Conservation (phyloP, 2,113 vertebrate genomes). For the Coreoperca whiteheadi region DNA sequence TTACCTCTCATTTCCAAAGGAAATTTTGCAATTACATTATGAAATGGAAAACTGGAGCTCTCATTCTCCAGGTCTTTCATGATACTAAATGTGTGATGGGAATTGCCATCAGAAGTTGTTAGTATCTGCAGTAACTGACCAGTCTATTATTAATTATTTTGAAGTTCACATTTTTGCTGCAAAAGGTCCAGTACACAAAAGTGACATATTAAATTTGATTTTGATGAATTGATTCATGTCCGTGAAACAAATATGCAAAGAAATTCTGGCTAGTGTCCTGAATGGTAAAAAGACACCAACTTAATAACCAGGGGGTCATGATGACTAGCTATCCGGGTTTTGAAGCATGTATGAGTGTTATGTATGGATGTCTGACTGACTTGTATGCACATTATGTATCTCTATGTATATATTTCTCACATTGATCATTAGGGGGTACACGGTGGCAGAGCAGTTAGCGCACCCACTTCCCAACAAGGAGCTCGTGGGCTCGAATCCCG, state of each 20-base stretch:
- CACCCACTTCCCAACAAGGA: too few species aligned
- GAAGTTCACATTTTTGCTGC: constrained; percentile 10
- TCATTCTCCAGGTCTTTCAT: background rate
- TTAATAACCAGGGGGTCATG: background rate
- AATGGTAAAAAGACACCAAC: background rate
- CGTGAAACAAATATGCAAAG: background rate
- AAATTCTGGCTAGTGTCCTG: background rate
- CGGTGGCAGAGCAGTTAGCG: too few species aligned
- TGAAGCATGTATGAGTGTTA: background rate
- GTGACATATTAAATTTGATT: background rate
- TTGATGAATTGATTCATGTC: constrained; percentile 1
- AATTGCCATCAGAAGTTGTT: constrained; percentile 10
- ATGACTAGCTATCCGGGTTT: background rate
- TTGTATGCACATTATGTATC: background rate
- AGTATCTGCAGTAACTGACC: background rate
- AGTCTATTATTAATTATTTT: constrained; percentile 13
- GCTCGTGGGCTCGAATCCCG: too few species aligned
- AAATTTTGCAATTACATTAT: constrained; percentile 10
- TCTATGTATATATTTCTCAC: background rate
- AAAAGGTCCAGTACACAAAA: constrained; percentile 5
- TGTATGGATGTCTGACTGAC: background rate
- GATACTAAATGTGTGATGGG: background rate
- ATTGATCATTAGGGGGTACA: too few species aligned
- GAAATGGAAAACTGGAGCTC: constrained; percentile 20
- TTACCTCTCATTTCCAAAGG: constrained; percentile 5